A percentile compares a stretch with the other conserved stretches of the same genome.
These are phyloP conservation scores for Trachelipus rathkii DNA, from an alignment of 1,140 invertebrate genomes.

Conservation along the genomic window DNA sequence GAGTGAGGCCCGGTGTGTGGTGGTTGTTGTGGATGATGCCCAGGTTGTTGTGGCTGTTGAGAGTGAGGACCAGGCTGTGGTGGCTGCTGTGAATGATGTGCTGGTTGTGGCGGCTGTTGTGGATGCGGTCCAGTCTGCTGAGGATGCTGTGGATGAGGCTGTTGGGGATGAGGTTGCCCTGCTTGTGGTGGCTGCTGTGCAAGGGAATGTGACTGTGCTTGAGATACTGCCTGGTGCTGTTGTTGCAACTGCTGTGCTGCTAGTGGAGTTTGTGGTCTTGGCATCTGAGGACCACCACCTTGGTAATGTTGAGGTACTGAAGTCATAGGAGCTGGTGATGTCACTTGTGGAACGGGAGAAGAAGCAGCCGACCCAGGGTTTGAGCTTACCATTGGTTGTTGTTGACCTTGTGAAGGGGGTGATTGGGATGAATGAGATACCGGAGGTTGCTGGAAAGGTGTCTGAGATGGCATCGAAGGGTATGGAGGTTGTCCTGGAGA, in stretches of 20 bases:
- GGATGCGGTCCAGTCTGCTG: neutral
- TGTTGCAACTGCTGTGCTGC: constrained; percentile 18
- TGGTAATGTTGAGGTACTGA: neutral
- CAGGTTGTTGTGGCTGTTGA: neutral
- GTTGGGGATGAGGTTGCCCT: constrained; percentile 16
- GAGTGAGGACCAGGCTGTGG: constrained; percentile 16
- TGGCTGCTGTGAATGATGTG: neutral
- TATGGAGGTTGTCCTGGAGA: neutral
- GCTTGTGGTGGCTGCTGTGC: constrained; percentile 25
- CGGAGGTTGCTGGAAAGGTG: neutral
- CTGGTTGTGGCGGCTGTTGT: constrained; percentile 21
- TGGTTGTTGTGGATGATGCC: neutral
- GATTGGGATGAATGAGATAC: neutral
- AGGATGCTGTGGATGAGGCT: neutral
- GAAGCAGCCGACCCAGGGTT: neutral
- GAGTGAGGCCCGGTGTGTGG: neutral
- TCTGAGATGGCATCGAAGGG: neutral
- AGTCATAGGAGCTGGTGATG: neutral
- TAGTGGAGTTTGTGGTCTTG: neutral
- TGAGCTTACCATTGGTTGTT: neutral
- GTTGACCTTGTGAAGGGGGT: neutral
- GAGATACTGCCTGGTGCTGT: constrained; percentile 18
- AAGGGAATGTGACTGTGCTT: constrained; percentile 5
- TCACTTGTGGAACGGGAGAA: neutral
- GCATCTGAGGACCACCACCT: neutral